Conservation (phyloP, 2,888 invertebrate genomes). For the Amiota communis region DNA sequence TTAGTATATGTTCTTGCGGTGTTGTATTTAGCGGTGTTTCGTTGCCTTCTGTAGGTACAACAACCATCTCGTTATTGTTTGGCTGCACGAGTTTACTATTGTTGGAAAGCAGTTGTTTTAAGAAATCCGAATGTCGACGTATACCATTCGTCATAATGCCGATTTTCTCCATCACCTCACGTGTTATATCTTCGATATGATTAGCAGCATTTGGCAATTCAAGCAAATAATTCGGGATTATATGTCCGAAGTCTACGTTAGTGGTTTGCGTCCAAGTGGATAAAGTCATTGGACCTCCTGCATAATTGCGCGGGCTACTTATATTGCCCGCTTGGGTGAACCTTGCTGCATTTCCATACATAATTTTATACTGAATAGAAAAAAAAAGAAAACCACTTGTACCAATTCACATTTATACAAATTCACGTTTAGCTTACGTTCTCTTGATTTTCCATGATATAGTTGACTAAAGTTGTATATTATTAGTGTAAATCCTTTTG, state of each 20-base stretch:
- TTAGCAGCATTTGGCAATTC: constrained; percentile 45
- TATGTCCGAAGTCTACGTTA: constrained; percentile 52
- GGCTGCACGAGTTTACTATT: neutral
- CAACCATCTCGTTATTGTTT: neutral
- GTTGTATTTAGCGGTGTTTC: constrained; percentile 36
- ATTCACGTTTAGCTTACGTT: neutral
- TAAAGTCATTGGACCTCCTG: constrained; percentile 53
- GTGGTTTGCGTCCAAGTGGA: constrained; percentile 66
- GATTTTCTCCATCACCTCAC: constrained; percentile 56
- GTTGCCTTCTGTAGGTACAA: constrained; percentile 12
- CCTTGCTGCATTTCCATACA: constrained; percentile 24
- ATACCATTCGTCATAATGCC: constrained; percentile 58
- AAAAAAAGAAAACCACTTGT: neutral
- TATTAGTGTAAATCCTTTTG: neutral
- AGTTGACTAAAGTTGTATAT: neutral
- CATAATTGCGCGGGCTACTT: too few relatives aligned
- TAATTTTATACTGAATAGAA: neutral
- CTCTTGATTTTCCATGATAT: neutral
- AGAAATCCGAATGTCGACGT: constrained; percentile 55
- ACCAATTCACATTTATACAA: neutral
- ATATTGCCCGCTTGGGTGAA: constrained; percentile 32
- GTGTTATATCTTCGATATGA: constrained; percentile 37
- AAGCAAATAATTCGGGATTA: constrained; percentile 42
- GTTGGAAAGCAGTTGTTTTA: constrained; percentile 61
- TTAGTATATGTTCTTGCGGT: constrained; percentile 43